Percentiles rank a stretch among this genome's conserved stretches.
Conservation (phyloP, 2,888 invertebrate species). For the Drosophila sordidula region DNA sequence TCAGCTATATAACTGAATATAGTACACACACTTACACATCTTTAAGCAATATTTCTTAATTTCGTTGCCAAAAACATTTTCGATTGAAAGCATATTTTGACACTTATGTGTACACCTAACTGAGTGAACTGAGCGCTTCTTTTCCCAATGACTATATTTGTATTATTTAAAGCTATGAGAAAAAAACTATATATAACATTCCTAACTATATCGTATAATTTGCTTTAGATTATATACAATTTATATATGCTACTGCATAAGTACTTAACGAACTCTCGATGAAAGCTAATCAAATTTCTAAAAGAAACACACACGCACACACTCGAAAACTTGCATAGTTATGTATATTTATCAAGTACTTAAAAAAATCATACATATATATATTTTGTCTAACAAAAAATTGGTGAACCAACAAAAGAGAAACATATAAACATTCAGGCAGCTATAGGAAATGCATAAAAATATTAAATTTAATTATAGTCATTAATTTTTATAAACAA, state of each 20-base stretch:
- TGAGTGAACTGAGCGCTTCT: conserved; percentile 36
- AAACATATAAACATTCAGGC: conserved; percentile 49
- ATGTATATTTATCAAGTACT: conserved; percentile 49
- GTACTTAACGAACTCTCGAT: conserved; percentile 61
- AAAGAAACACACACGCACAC: conserved; percentile 61
- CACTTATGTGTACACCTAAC: conserved; percentile 8
- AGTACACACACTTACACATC: conserved; percentile 14
- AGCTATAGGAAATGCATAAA: conserved; percentile 57
- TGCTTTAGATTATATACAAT: conserved; percentile 22
- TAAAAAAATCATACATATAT: conserved; percentile 45
- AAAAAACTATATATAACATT: conserved; percentile 44
- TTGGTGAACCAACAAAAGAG: conserved; percentile 36
- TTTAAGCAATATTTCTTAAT: conserved; percentile 43
- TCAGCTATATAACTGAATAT: conserved; percentile 41
- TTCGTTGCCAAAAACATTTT: conserved; percentile 17
- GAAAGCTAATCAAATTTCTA: conserved; percentile 75
- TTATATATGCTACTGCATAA: conserved; percentile 34
- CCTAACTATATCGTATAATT: conserved; percentile 48
- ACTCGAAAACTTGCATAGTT: conserved; percentile 37
- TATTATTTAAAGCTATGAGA: conserved; percentile 42
- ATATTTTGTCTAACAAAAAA: conserved; percentile 76
- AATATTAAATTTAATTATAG: conserved; percentile 43
- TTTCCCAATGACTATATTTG: conserved; percentile 42
- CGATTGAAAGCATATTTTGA: conserved; percentile 7
- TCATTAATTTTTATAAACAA: conserved; percentile 67